These are phyloP conservation scores for Sarcophaga peregrina DNA, from an alignment of 1,140 invertebrate genomes.

Conservation along the genomic window DNA sequence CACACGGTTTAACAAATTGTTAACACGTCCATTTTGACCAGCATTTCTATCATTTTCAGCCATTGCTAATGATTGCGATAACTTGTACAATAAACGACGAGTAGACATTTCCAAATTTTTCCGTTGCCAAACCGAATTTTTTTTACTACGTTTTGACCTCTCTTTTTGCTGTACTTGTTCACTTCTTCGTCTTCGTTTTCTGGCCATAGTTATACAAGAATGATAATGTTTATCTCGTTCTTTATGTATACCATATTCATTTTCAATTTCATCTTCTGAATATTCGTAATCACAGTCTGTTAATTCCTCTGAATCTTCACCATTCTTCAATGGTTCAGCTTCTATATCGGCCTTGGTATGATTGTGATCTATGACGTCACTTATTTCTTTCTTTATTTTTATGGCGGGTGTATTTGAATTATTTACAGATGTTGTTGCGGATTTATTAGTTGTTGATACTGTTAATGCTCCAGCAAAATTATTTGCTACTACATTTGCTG, in stretches of 20 bases:
- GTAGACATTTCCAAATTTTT: conserved; percentile 4
- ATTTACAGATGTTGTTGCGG: conserved; percentile 33
- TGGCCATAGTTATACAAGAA: conserved; percentile 31
- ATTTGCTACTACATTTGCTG: neutral
- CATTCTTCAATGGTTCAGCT: conserved; percentile 39
- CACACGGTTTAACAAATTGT: conserved; percentile 44
- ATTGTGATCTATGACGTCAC: conserved; percentile 23
- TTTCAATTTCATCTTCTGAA: conserved; percentile 41
- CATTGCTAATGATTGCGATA: conserved; percentile 20
- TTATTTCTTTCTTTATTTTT: conserved; percentile 37
- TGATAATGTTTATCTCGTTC: conserved; percentile 42
- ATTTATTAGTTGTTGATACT: conserved; percentile 9
- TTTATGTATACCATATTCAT: conserved; percentile 36
- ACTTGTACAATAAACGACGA: conserved; percentile 17
- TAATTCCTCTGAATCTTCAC: neutral
- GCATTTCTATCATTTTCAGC: neutral
- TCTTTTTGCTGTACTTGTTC: conserved; percentile 27
- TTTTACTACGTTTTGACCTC: conserved; percentile 35
- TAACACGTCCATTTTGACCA: conserved; percentile 21
- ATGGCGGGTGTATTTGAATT: conserved; percentile 44
- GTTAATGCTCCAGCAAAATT: neutral
- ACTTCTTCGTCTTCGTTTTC: conserved; percentile 35
- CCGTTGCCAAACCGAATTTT: conserved; percentile 27
- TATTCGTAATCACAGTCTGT: conserved; percentile 27
- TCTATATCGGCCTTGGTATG: conserved; percentile 6